Evolutionary conservation across 2,113 vertebrate species (phyloP).

Genomic region (Corythoichthys intestinalis): DNA sequence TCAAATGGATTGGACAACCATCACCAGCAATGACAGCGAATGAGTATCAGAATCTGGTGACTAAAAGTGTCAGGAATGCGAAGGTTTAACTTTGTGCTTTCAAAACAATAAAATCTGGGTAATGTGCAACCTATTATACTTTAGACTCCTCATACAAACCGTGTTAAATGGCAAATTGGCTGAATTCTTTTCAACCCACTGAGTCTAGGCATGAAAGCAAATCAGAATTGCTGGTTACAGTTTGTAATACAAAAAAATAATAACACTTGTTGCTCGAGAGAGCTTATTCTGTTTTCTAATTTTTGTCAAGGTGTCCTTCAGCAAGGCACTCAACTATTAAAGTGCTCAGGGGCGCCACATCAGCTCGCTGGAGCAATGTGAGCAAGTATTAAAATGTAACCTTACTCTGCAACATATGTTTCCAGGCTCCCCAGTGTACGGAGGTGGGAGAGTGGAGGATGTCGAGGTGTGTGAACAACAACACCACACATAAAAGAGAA

Average conservation of each 20-base stretch:
- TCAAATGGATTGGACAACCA: too few relatives aligned
- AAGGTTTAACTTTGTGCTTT: not conserved
- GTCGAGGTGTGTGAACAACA: slow-evolving; percentile 47
- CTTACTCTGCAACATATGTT: slow-evolving; percentile 48
- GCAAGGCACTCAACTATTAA: not conserved
- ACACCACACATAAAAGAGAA: slow-evolving; percentile 50
- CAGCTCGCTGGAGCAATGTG: not conserved
- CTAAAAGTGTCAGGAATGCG: not conserved
- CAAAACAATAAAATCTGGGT: not conserved
- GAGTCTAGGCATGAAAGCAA: not conserved
- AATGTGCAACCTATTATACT: not conserved
- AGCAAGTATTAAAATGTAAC: slow-evolving; percentile 33
- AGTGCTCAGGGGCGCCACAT: not conserved
- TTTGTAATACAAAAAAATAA: not conserved
- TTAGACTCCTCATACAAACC: not conserved
- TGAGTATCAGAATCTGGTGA: not conserved
- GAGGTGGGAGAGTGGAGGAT: slow-evolving; percentile 31
- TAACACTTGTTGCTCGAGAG: not conserved
- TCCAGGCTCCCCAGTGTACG: slow-evolving; percentile 32
- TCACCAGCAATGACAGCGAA: too few relatives aligned
- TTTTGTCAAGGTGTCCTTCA: not conserved
- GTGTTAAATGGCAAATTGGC: too few relatives aligned
- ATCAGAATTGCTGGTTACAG: not conserved
- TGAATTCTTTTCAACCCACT: not conserved
- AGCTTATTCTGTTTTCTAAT: not conserved